phyloP scores from a whole-genome alignment of 1,140 invertebrate genomes.

The Telenomus remus region DNA sequence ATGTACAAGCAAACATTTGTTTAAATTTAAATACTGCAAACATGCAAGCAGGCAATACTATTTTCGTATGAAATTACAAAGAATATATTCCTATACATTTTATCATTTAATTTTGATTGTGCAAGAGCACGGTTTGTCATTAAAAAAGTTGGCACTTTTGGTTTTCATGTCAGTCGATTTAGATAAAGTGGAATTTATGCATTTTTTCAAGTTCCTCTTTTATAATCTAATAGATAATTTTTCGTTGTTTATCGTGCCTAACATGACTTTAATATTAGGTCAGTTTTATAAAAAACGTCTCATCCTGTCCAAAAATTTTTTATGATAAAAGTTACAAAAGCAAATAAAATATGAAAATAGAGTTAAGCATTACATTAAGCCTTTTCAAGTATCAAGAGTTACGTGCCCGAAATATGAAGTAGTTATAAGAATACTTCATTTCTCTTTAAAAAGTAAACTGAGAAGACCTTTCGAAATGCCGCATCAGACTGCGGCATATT shows the following conservation, averaged over 20 bases:
- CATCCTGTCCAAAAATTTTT: too few relatives aligned
- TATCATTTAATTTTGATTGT: neutral
- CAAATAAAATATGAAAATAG: too few relatives aligned
- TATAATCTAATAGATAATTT: conserved; percentile 1
- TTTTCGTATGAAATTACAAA: too few relatives aligned
- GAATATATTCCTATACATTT: too few relatives aligned
- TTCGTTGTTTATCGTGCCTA: neutral
- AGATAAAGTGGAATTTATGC: neutral
- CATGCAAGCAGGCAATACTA: too few relatives aligned
- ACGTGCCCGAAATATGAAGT: conserved; percentile 30
- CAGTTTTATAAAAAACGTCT: too few relatives aligned
- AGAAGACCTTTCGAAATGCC: conserved; percentile 22
- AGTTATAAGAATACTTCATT: conserved; percentile 7
- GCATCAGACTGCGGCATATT: conserved; percentile 4
- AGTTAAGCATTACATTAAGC: neutral
- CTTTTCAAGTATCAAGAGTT: conserved; percentile 27
- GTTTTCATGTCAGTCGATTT: neutral
- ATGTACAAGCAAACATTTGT: too few relatives aligned
- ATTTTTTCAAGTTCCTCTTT: neutral
- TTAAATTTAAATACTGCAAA: too few relatives aligned
- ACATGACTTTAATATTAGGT: too few relatives aligned
- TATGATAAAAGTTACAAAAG: too few relatives aligned
- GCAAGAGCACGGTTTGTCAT: conserved; percentile 25
- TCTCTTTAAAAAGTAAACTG: conserved; percentile 25
- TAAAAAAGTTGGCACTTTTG: conserved; percentile 29